Evolutionary conservation across 2,888 invertebrate species (phyloP).

Genomic region (Cyclophora punctaria): DNA sequence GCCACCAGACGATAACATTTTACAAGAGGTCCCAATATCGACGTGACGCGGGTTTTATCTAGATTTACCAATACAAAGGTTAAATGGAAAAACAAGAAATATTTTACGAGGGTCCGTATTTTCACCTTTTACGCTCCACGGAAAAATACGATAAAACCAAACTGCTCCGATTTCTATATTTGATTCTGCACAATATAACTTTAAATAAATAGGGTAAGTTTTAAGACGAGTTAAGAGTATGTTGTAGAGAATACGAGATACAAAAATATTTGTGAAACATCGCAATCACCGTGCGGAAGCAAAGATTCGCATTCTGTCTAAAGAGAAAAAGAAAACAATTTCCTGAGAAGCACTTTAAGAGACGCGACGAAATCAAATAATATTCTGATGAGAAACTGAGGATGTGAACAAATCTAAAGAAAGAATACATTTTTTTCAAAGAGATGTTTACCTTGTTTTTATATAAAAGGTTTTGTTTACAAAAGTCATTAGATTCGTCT

Average conservation of each 20-base stretch:
- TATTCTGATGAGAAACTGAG: constrained; percentile 41
- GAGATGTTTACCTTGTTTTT: too few relatives aligned
- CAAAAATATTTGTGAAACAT: constrained; percentile 23
- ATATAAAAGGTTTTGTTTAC: too few relatives aligned
- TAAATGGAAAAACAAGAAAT: constrained; percentile 43
- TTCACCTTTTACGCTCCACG: constrained; percentile 32
- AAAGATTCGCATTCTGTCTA: constrained; percentile 28
- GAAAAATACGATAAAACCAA: constrained; percentile 28
- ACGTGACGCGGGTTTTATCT: constrained; percentile 37
- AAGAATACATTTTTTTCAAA: constrained; percentile 20
- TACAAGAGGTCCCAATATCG: constrained; percentile 37
- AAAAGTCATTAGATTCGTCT: too few relatives aligned
- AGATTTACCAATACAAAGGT: constrained; percentile 38
- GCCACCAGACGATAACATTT: constrained; percentile 37
- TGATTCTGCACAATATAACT: constrained; percentile 26
- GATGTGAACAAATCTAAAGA: constrained; percentile 38
- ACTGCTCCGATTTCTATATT: constrained; percentile 27
- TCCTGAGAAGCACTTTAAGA: constrained; percentile 28
- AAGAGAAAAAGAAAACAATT: constrained; percentile 39
- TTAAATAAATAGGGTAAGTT: constrained; percentile 22
- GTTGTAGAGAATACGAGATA: constrained; percentile 10
- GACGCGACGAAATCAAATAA: constrained; percentile 43
- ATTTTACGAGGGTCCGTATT: constrained; percentile 44
- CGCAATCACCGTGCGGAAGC: constrained; percentile 22
- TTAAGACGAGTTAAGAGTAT: constrained; percentile 14